phyloP scores from a whole-genome alignment of 2,113 vertebrate genomes.

The Sinocyclocheilus anophthalmus region DNA sequence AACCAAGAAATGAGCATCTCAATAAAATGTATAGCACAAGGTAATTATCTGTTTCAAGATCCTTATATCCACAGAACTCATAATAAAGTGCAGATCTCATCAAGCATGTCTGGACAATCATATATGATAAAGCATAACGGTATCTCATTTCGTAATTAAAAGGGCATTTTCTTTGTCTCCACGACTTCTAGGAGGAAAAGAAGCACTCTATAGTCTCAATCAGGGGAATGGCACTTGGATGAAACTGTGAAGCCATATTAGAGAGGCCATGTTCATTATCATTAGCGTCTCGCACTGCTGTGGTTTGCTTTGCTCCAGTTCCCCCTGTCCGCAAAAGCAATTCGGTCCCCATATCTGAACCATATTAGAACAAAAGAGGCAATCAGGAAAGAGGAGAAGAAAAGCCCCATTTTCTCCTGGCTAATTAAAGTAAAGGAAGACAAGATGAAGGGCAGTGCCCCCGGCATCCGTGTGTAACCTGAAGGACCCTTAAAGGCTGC shows the following conservation, averaged over 20 bases:
- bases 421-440: conserved; percentile 54
- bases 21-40: not conserved
- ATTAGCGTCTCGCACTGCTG: conserved; percentile 31
- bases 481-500: conserved; percentile 49
- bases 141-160: conserved; percentile 21
- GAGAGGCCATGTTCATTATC: conserved; percentile 46
- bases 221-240: conserved; percentile 22
- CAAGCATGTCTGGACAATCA: conserved; percentile 3
- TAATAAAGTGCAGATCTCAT: conserved; percentile 3
- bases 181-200: conserved; percentile 11
- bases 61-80: not conserved
- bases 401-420: conserved; percentile 2
- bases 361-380: conserved; percentile 3
- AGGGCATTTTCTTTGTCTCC: conserved; percentile 10
- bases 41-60: not conserved
- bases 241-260: conserved; percentile 28
- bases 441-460: conserved; percentile 55
- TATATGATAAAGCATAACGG: not conserved
- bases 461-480: conserved; percentile 31
- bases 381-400: not conserved
- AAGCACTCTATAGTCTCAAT: conserved; percentile 27
- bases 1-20: not conserved
- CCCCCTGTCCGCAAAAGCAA: not conserved
- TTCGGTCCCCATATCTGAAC: not conserved
- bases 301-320: not conserved